Percentiles rank a stretch among this genome's conserved stretches.
phyloP scores from a whole-genome alignment of 2,888 invertebrate genomes.

The Pegoplata infirma region DNA sequence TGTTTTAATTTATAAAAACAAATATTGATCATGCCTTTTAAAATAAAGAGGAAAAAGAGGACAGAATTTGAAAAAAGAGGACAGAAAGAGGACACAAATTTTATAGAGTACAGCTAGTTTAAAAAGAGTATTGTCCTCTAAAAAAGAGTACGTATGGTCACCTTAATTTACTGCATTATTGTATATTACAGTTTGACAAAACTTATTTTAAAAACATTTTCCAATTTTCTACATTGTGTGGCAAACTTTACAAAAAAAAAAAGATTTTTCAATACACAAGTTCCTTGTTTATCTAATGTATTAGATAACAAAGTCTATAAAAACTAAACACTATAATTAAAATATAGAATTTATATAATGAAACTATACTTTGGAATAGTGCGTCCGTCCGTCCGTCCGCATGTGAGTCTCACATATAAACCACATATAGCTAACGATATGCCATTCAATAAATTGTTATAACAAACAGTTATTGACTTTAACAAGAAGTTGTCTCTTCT shows the following conservation, averaged over 20 bases:
- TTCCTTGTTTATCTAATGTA: constrained; percentile 24
- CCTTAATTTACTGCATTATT: background rate
- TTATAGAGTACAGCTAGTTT: too few relatives aligned
- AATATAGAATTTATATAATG: constrained; percentile 45
- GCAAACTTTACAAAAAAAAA: background rate
- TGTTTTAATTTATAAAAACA: too few relatives aligned
- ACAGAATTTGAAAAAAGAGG: too few relatives aligned
- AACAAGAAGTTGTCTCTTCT: constrained; percentile 39
- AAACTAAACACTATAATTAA: constrained; percentile 53
- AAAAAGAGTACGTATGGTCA: too few relatives aligned
- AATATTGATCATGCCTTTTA: too few relatives aligned
- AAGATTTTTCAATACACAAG: background rate
- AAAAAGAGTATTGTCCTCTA: too few relatives aligned
- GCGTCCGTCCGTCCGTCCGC: background rate
- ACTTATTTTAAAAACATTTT: background rate
- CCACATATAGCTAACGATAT: constrained; percentile 23
- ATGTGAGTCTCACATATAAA: background rate
- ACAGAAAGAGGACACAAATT: too few relatives aligned
- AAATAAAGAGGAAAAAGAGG: too few relatives aligned
- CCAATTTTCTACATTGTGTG: constrained; percentile 1
- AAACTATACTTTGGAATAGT: background rate
- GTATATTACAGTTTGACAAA: background rate
- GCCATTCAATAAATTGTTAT: constrained; percentile 48
- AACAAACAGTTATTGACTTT: constrained; percentile 52
- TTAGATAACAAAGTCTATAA: constrained; percentile 38